A percentile compares a stretch with the other conserved stretches of the same genome.
Evolutionary conservation across 1,140 invertebrate genomes (phyloP).

Genomic region (Cherax destructor): DNA sequence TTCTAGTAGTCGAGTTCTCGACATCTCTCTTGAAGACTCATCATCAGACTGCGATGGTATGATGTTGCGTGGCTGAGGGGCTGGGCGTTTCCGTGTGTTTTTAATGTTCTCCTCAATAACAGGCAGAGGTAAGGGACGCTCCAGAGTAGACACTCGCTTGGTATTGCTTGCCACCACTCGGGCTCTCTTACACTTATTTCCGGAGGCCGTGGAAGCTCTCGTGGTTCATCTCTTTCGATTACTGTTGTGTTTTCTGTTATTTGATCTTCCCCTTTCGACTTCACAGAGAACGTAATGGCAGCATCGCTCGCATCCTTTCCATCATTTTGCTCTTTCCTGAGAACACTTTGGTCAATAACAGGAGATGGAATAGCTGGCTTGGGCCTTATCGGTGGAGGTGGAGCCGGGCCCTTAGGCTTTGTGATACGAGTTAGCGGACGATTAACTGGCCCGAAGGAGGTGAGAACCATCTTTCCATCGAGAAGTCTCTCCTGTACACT

Average conservation of each 20-base stretch:
- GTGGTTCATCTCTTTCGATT: neutral
- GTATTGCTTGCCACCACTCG: neutral
- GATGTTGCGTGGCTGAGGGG: conserved; percentile 40
- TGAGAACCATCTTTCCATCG: conserved; percentile 51
- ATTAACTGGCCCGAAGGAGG: conserved; percentile 57
- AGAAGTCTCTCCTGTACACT: conserved; percentile 38
- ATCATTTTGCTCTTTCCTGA: neutral
- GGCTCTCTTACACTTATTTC: neutral
- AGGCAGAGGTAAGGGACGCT: conserved; percentile 30
- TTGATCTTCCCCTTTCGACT: neutral
- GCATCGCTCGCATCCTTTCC: neutral
- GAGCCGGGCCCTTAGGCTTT: conserved; percentile 60
- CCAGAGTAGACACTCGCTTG: neutral
- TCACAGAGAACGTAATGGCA: neutral
- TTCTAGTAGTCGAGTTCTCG: neutral
- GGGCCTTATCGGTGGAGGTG: conserved; percentile 53
- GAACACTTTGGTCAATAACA: neutral
- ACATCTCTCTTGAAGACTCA: neutral
- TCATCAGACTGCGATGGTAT: neutral
- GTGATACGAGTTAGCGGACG: conserved; percentile 13
- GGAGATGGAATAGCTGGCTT: conserved; percentile 12
- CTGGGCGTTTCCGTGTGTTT: conserved; percentile 50
- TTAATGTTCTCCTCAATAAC: conserved; percentile 55
- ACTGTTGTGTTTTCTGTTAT: neutral
- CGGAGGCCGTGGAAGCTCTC: neutral